Percentiles rank a stretch among this genome's conserved stretches.
Evolutionary conservation across 92 coral and sea anemone species (phyloP).

Genomic region (Pocillopora grandis): DNA sequence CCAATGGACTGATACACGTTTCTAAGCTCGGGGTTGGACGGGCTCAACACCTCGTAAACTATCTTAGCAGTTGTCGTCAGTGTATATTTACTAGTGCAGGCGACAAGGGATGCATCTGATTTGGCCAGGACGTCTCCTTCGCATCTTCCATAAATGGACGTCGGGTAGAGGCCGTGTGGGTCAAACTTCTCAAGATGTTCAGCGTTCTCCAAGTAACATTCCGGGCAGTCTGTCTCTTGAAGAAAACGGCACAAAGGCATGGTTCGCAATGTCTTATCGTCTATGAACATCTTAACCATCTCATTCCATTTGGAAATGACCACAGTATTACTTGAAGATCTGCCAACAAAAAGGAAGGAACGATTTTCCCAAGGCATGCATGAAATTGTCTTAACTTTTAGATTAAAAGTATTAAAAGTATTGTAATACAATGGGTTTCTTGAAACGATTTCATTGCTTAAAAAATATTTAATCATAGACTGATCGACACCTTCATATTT

Average conservation of each 20-base stretch:
- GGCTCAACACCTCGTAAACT: conserved; percentile 48
- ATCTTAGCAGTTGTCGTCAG: conserved; percentile 74
- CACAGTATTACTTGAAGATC: conserved; percentile 14
- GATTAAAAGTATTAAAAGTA: no score
- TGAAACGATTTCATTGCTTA: no score
- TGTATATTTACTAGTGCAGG: conserved; percentile 58
- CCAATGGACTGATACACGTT: conserved; percentile 64
- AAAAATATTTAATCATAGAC: no score
- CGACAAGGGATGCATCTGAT: conserved; percentile 65
- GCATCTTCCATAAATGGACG: conserved; percentile 64
- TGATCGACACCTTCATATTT: no score
- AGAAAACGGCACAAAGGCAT: conserved; percentile 44
- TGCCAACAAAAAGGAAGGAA: neutral
- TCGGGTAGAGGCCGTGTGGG: conserved; percentile 72
- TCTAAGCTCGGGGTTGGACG: conserved; percentile 45
- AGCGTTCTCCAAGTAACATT: conserved; percentile 56
- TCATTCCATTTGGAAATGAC: conserved; percentile 36
- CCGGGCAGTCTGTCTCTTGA: conserved; percentile 28
- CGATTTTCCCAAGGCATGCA: no score
- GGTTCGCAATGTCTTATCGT: conserved; percentile 9
- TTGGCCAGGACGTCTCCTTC: conserved; percentile 70
- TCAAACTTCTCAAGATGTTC: conserved; percentile 51
- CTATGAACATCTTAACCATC: conserved; percentile 21
- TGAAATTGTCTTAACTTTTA: no score
- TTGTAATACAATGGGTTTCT: no score